These are phyloP conservation scores for Acomys russatus DNA, from an alignment of 2,797 vertebrate species.

Conservation along the genomic window DNA sequence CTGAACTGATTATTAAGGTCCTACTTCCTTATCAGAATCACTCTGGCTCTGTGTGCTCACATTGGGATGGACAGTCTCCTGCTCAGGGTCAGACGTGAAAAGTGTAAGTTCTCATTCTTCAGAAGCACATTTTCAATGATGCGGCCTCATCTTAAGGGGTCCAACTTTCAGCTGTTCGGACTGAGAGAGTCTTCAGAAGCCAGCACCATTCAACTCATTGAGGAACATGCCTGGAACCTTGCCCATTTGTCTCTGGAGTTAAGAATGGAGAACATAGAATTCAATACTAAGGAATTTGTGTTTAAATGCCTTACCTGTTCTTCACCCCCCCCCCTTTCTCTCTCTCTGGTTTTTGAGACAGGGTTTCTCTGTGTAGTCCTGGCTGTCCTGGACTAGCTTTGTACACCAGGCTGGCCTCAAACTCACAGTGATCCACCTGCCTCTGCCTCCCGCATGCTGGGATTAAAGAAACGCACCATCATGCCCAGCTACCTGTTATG, in stretches of 20 bases:
- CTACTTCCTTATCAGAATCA: constrained; percentile 35
- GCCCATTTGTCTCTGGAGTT: neutral
- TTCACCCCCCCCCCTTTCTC: no score
- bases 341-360: no score
- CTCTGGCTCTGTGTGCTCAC: neutral
- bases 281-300: neutral
- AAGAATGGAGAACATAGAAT: neutral
- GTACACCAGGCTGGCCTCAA: no score
- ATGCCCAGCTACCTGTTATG: neutral
- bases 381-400: no score
- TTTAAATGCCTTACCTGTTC: neutral
- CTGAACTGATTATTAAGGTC: constrained; percentile 17
- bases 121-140: constrained; percentile 55
- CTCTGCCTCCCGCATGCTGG: no score
- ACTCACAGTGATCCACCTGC: no score
- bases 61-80: constrained; percentile 52
- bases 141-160: constrained; percentile 50
- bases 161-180: constrained; percentile 33
- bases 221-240: neutral
- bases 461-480: no score
- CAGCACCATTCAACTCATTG: neutral
- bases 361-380: no score
- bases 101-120: neutral
- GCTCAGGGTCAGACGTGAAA: constrained; percentile 40
- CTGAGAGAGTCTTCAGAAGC: constrained; percentile 50